phyloP scores from a whole-genome alignment of 1,140 invertebrate species.

The Sinonovacula constricta region DNA sequence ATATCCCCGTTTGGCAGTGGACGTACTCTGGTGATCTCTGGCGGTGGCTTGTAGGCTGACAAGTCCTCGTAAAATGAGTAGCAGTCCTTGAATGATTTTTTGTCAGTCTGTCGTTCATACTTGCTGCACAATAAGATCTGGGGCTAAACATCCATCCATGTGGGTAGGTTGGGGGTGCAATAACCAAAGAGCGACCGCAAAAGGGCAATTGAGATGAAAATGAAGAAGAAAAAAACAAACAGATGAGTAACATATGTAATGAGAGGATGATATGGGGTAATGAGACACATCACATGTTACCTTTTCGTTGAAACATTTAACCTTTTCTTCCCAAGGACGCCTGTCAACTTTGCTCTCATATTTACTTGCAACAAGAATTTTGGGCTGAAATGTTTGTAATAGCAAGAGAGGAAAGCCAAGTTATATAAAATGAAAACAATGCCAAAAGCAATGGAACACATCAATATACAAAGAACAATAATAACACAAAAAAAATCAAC shows the following conservation, averaged over 20 bases:
- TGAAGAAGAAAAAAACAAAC: constrained; percentile 8
- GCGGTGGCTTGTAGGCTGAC: constrained; percentile 56
- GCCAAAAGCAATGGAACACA: no score
- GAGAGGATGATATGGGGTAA: neutral
- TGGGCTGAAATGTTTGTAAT: constrained; percentile 37
- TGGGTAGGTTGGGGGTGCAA: neutral
- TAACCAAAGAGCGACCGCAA: constrained; percentile 2
- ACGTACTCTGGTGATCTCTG: constrained; percentile 42
- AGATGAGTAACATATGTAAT: neutral
- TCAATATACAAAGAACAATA: no score
- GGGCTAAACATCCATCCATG: no score
- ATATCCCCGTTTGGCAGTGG: neutral
- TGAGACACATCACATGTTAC: constrained; percentile 1
- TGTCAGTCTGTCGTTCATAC: constrained; percentile 40
- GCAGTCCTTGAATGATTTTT: constrained; percentile 35
- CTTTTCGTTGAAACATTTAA: constrained; percentile 2
- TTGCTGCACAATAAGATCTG: constrained; percentile 50
- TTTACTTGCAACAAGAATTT: constrained; percentile 56
- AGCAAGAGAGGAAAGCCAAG: neutral
- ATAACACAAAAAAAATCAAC: no score
- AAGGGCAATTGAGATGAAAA: constrained; percentile 22
- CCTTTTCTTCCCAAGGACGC: constrained; percentile 39
- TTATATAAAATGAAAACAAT: no score
- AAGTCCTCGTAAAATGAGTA: constrained; percentile 49
- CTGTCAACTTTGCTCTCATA: constrained; percentile 45